These are phyloP conservation scores for Gopherus flavomarginatus DNA, from an alignment of 2,113 vertebrate genomes.

Conservation along the genomic window DNA sequence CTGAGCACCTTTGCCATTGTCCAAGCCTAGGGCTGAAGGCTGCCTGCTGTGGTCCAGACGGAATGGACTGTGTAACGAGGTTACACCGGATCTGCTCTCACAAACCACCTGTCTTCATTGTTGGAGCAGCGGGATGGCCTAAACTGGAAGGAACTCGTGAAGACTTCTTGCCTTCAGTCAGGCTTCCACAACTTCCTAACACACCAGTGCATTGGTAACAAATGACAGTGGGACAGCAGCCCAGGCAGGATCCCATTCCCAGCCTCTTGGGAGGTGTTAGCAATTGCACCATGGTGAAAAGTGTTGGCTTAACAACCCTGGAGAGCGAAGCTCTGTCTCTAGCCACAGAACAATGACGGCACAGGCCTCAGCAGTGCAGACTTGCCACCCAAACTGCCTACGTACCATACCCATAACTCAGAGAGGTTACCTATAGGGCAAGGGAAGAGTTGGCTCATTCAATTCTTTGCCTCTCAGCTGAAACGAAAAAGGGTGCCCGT, in stretches of 20 bases:
- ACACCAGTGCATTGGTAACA: background rate
- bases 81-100: background rate
- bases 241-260: background rate
- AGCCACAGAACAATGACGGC: background rate
- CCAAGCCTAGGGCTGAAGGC: background rate
- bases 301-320: accelerated
- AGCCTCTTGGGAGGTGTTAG: background rate
- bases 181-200: background rate
- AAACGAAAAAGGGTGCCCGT: background rate
- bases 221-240: background rate
- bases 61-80: background rate
- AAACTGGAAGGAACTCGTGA: background rate
- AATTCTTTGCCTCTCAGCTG: background rate
- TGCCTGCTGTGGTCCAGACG: background rate
- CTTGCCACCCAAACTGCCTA: background rate
- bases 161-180: background rate
- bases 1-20: background rate
- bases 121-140: background rate
- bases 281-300: background rate
- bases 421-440: background rate
- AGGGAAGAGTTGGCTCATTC: background rate
- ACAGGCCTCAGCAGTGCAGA: accelerated
- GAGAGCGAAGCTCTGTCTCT: background rate
- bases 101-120: background rate
- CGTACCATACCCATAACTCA: no score